phyloP scores from a whole-genome alignment of 2,113 vertebrate genomes.

The Calyptomena viridis region DNA sequence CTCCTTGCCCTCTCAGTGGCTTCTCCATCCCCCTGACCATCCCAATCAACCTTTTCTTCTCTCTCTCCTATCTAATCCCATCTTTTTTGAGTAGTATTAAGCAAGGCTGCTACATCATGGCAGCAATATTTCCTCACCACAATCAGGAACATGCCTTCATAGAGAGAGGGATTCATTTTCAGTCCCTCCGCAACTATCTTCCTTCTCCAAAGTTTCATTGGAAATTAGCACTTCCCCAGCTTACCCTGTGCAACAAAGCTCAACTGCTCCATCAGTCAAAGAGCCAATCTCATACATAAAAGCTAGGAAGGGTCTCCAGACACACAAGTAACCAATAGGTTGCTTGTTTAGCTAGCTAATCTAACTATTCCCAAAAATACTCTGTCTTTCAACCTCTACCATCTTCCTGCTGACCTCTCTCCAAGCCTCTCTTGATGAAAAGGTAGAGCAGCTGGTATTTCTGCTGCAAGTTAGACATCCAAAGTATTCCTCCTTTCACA shows the following conservation, averaged over 20 bases:
- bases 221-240: not conserved
- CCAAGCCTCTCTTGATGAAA: not conserved
- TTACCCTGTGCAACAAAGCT: not conserved
- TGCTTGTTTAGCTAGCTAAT: not conserved
- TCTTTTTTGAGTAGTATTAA: not conserved
- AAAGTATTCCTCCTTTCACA: not conserved
- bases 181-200: not conserved
- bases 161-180: not conserved
- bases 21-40: not conserved
- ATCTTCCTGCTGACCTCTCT: not conserved
- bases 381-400: not conserved
- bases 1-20: not conserved
- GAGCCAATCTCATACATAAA: not conserved
- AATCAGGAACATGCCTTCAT: not conserved
- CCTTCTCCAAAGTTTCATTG: not conserved
- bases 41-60: not conserved
- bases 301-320: not conserved
- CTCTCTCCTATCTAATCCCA: not conserved
- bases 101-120: not conserved
- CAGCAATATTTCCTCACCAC: not conserved
- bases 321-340: not conserved
- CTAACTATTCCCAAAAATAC: not conserved
- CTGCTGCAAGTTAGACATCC: not conserved
- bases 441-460: not conserved
- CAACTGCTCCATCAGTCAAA: not conserved